Percentiles rank a stretch among this genome's conserved stretches.
Evolutionary conservation across 1,140 invertebrate genomes (phyloP).

Genomic region (Steinernema khuongi): DNA sequence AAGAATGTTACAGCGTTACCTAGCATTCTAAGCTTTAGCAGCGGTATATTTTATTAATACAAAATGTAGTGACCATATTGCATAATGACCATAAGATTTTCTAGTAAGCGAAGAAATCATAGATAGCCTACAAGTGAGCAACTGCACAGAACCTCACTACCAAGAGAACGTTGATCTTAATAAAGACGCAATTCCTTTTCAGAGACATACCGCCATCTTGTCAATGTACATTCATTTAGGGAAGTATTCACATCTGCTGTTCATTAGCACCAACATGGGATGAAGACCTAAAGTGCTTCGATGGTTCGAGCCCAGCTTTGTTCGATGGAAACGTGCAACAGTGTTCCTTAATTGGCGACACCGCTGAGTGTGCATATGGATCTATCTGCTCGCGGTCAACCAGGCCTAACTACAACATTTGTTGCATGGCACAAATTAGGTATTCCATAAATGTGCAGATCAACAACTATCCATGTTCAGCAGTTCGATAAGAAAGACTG

Average conservation of each 20-base stretch:
- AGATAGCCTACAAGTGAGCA: too few species aligned
- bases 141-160: too few species aligned
- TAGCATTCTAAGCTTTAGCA: too few species aligned
- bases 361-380: conserved; percentile 17
- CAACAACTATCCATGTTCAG: background rate
- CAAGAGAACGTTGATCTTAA: too few species aligned
- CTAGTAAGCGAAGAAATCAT: too few species aligned
- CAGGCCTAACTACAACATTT: conserved; percentile 22
- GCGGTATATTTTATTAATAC: too few species aligned
- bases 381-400: conserved; percentile 25
- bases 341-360: conserved; percentile 5
- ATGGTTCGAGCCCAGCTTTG: conserved; percentile 22
- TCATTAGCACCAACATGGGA: conserved; percentile 20
- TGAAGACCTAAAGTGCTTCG: conserved; percentile 1
- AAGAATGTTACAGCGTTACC: too few species aligned
- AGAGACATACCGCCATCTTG: too few species aligned
- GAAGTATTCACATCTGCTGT: conserved; percentile 48
- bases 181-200: too few species aligned
- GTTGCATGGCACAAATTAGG: background rate
- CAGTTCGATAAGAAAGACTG: conserved; percentile 17
- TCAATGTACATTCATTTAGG: conserved; percentile 29
- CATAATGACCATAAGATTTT: too few species aligned
- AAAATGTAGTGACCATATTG: too few species aligned
- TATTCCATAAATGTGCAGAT: background rate
- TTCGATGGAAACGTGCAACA: conserved; percentile 12